These are phyloP conservation scores for Tholera decimalis DNA, from an alignment of 2,888 invertebrate genomes.

Conservation along the genomic window DNA sequence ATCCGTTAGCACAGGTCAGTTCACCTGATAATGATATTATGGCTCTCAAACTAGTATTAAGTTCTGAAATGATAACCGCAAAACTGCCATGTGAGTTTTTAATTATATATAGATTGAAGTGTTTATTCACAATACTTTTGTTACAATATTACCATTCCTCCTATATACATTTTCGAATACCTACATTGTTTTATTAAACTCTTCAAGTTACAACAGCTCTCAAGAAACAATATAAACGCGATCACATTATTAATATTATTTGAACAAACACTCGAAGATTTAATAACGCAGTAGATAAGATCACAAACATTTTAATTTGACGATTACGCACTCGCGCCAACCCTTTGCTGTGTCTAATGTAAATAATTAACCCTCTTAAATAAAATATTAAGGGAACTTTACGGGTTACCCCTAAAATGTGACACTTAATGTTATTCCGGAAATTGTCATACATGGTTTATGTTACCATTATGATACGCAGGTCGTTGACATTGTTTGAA, in stretches of 20 bases:
- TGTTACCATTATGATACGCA: constrained; percentile 30
- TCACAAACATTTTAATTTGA: constrained; percentile 50
- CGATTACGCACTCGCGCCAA: constrained; percentile 35
- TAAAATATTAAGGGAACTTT: constrained; percentile 46
- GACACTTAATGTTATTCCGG: constrained; percentile 20
- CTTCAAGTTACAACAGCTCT: constrained; percentile 16
- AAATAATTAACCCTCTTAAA: constrained; percentile 55
- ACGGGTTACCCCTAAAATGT: constrained; percentile 20
- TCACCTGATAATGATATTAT: background rate
- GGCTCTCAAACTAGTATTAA: background rate
- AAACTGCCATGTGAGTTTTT: background rate
- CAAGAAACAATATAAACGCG: constrained; percentile 29
- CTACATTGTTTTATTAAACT: constrained; percentile 21
- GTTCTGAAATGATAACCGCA: background rate
- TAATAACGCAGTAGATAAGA: constrained; percentile 43
- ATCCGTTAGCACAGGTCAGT: no score
- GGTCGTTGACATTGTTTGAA: constrained; percentile 3
- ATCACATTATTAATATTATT: constrained; percentile 42
- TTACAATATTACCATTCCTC: constrained; percentile 1
- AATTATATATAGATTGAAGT: constrained; percentile 4
- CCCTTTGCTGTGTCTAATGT: constrained; percentile 47
- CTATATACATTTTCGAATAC: constrained; percentile 19
- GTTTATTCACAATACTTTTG: background rate
- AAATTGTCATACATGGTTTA: constrained; percentile 31
- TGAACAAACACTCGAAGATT: constrained; percentile 37